These are phyloP conservation scores for Poeciliopsis retropinna DNA, from an alignment of 2,113 vertebrate species.

Conservation along the genomic window DNA sequence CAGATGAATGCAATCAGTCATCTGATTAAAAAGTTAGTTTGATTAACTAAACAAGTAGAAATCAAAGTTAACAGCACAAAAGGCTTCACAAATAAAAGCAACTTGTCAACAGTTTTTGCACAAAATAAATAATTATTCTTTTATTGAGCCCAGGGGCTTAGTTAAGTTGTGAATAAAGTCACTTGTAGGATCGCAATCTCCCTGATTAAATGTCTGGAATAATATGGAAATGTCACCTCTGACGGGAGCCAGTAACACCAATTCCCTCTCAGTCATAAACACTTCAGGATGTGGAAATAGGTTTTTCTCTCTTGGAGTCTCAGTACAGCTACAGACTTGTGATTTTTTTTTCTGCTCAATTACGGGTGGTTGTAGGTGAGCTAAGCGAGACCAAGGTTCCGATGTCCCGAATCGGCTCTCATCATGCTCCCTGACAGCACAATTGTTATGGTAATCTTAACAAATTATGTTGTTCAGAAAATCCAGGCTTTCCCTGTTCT, in stretches of 20 bases:
- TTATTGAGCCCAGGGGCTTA: not conserved
- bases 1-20: too few species aligned
- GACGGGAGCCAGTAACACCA: not conserved
- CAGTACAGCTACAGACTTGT: not conserved
- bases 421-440: constrained; percentile 39
- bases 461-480: constrained; percentile 58
- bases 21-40: too few species aligned
- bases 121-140: not conserved
- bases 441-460: constrained; percentile 56
- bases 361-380: constrained; percentile 26
- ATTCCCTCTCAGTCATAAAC: constrained; percentile 8
- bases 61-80: too few species aligned
- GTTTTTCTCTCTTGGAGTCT: constrained; percentile 6
- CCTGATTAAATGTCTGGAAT: constrained; percentile 22
- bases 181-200: constrained; percentile 12
- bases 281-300: constrained; percentile 16
- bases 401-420: constrained; percentile 13
- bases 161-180: not conserved
- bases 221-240: constrained; percentile 29
- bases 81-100: too few species aligned
- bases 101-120: too few species aligned
- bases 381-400: constrained; percentile 8
- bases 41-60: too few species aligned
- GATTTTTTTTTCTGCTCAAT: not conserved
- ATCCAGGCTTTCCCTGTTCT: constrained; percentile 43